phyloP scores from a whole-genome alignment of 2,113 vertebrate genomes.

The Talpa occidentalis region DNA sequence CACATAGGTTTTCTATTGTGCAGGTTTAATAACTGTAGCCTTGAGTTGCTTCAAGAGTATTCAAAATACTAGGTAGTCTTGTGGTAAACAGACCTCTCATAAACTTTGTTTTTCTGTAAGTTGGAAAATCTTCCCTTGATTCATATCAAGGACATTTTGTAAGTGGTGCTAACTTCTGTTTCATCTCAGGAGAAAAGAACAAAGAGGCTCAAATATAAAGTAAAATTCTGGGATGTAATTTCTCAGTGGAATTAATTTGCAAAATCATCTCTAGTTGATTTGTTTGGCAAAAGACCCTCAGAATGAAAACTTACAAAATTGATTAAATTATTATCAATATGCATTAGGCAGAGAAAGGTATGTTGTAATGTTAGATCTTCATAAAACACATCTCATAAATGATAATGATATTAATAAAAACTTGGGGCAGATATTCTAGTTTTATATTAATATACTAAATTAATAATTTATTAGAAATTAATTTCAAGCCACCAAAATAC shows the following conservation, averaged over 20 bases:
- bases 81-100: not conserved
- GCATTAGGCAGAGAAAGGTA: not conserved
- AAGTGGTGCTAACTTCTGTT: not conserved
- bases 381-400: not conserved
- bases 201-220: not conserved
- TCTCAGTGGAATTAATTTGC: not conserved
- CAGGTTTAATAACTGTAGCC: too few relatives aligned
- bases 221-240: not conserved
- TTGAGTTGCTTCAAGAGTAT: not conserved
- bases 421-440: not conserved
- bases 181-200: not conserved
- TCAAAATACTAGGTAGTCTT: not conserved
- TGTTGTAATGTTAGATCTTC: not conserved
- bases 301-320: not conserved
- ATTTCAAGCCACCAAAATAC: not conserved
- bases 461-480: conserved; percentile 26
- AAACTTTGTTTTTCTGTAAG: not conserved
- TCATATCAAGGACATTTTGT: conserved; percentile 2
- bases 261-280: not conserved
- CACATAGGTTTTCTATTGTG: too few relatives aligned
- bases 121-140: not conserved
- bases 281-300: too few relatives aligned
- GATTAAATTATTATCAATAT: not conserved
- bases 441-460: not conserved
- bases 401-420: not conserved